Evolutionary conservation across 2,797 vertebrate species (phyloP).

Genomic region (Spinus olivaceus): DNA sequence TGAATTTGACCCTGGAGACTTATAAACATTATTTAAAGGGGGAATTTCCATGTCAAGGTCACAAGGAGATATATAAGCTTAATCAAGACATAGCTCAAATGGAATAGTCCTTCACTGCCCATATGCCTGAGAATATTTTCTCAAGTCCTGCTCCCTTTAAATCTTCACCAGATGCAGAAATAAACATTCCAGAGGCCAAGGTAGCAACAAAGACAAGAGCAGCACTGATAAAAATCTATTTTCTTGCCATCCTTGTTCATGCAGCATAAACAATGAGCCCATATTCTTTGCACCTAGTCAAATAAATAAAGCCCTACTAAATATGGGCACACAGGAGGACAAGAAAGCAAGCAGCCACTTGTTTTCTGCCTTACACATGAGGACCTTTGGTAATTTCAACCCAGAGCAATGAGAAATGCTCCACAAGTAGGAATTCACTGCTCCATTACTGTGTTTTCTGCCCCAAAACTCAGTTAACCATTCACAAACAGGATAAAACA

Average conservation of each 20-base stretch:
- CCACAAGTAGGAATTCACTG: not conserved
- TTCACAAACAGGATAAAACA: not conserved
- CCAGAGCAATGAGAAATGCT: not conserved
- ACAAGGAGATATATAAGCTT: not conserved
- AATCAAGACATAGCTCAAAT: not conserved
- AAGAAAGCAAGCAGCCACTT: not conserved
- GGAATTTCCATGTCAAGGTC: not conserved
- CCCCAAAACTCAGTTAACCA: not conserved
- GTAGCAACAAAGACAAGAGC: not conserved
- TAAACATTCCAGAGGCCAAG: not conserved
- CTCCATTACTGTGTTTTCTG: not conserved
- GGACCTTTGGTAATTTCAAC: not conserved
- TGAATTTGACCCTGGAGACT: conserved; percentile 23
- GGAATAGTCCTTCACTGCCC: not conserved
- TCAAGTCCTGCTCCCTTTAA: not conserved
- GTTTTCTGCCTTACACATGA: not conserved
- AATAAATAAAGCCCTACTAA: conserved; percentile 15
- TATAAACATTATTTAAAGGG: conserved; percentile 2
- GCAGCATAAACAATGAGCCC: not conserved
- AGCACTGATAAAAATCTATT: not conserved
- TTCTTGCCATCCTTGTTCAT: not conserved
- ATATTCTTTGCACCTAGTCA: not conserved
- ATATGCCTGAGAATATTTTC: not conserved
- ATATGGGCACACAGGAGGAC: not conserved
- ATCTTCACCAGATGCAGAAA: not conserved